Conservation (phyloP, 2,888 invertebrate species). For the Xestia ashworthii region DNA sequence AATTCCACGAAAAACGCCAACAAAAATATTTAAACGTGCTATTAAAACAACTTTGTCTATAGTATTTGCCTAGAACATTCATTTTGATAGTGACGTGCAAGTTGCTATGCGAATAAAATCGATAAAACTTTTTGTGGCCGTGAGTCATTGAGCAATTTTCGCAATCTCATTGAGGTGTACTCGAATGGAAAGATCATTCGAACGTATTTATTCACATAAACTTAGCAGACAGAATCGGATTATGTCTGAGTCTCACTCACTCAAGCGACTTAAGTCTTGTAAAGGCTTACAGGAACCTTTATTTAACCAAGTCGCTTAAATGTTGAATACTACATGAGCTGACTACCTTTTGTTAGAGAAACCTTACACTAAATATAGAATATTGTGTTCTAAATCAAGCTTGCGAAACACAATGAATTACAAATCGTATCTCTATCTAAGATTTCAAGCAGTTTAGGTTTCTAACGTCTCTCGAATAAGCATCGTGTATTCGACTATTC, state of each 20-base stretch:
- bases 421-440: conserved; percentile 14
- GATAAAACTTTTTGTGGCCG: conserved; percentile 27
- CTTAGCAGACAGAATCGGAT: conserved; percentile 60
- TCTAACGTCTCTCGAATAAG: conserved; percentile 42
- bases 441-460: conserved; percentile 31
- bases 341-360: conserved; percentile 20
- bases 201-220: conserved; percentile 56
- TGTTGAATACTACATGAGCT: conserved; percentile 41
- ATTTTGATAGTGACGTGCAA: conserved; percentile 47
- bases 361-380: conserved; percentile 14
- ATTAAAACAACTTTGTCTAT: conserved; percentile 28
- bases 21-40: conserved; percentile 45
- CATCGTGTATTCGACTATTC: conserved; percentile 30
- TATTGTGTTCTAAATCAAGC: conserved; percentile 12
- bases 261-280: conserved; percentile 59
- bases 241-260: conserved; percentile 52
- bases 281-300: conserved; percentile 60
- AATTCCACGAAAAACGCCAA: conserved; percentile 35
- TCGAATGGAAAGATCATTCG: conserved; percentile 46
- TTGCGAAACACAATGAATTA: conserved; percentile 29
- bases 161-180: conserved; percentile 30
- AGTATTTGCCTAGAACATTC: conserved; percentile 46
- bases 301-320: conserved; percentile 47
- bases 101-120: conserved; percentile 20
- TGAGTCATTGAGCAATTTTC: conserved; percentile 36